Percentiles rank a stretch among this genome's conserved stretches.
Evolutionary conservation across 1,140 invertebrate species (phyloP).

Genomic region (Alviniconcha marisindica): DNA sequence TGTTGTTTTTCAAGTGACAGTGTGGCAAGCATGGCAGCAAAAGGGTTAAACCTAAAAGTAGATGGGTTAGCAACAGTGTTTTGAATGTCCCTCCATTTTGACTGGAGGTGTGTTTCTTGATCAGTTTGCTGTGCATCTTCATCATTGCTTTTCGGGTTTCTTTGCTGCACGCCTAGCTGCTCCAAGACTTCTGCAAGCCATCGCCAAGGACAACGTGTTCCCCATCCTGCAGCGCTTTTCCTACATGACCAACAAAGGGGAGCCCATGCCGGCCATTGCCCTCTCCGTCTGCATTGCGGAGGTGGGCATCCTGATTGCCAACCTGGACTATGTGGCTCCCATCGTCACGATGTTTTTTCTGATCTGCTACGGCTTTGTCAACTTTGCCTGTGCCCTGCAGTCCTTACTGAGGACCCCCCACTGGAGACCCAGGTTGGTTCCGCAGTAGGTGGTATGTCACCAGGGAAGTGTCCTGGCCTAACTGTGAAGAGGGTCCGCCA

Average conservation of each 20-base stretch:
- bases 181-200: constrained; percentile 88
- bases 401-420: constrained; percentile 94
- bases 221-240: constrained; percentile 95
- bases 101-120: no score
- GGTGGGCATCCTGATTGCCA: constrained; percentile 91
- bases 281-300: constrained; percentile 94
- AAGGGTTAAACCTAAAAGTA: no score
- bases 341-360: constrained; percentile 90
- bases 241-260: constrained; percentile 92
- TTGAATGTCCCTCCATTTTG: no score
- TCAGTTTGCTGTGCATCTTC: no score
- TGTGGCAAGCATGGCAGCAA: no score
- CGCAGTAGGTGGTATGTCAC: not conserved
- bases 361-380: constrained; percentile 97
- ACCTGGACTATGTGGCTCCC: constrained; percentile 78
- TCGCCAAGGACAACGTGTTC: constrained; percentile 97
- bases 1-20: no score
- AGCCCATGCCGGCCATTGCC: constrained; percentile 94
- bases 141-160: no score
- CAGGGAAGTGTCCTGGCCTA: not conserved
- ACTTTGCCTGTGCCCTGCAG: constrained; percentile 95
- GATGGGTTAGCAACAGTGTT: no score
- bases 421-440: constrained; percentile 90
- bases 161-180: no score
- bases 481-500: not conserved